Conservation (phyloP, 2,797 vertebrate species). For the Enoplosus armatus region DNA sequence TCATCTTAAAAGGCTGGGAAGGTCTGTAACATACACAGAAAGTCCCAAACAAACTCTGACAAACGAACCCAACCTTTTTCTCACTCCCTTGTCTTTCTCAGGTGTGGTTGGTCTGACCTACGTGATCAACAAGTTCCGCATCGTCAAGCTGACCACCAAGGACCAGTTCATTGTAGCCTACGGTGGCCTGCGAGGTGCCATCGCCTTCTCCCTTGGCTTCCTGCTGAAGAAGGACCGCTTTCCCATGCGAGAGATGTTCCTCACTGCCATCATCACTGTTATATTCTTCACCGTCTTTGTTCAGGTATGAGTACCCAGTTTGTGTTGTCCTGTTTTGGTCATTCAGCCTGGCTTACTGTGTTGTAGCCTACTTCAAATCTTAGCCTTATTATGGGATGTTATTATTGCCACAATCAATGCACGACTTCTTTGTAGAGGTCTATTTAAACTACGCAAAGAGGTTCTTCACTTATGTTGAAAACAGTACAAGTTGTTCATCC, state of each 20-base stretch:
- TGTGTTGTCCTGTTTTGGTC: background rate
- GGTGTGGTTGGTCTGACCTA: constrained; percentile 94
- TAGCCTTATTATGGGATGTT: background rate
- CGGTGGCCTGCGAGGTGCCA: constrained; percentile 96
- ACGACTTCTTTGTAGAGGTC: background rate
- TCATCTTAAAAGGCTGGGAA: background rate
- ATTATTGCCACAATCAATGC: background rate
- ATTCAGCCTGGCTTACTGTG: background rate
- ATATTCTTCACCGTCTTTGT: constrained; percentile 99
- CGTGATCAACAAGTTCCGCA: constrained; percentile 98
- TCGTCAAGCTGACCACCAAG: constrained; percentile 96
- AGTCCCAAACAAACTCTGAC: too few relatives aligned
- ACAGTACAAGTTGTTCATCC: background rate
- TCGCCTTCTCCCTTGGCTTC: constrained; percentile 96
- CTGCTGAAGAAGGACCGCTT: constrained; percentile 87
- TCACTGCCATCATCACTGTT: constrained; percentile 98
- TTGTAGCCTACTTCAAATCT: background rate
- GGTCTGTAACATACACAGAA: background rate
- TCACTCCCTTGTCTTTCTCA: constrained; percentile 56
- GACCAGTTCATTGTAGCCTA: constrained; percentile 99
- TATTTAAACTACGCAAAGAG: background rate
- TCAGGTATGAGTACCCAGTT: constrained; percentile 85
- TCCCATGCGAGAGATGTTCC: constrained; percentile 91
- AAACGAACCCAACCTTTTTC: background rate
- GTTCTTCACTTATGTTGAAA: background rate